These are phyloP conservation scores for Panthera uncia DNA, from an alignment of 2,113 vertebrate species.

Conservation along the genomic window DNA sequence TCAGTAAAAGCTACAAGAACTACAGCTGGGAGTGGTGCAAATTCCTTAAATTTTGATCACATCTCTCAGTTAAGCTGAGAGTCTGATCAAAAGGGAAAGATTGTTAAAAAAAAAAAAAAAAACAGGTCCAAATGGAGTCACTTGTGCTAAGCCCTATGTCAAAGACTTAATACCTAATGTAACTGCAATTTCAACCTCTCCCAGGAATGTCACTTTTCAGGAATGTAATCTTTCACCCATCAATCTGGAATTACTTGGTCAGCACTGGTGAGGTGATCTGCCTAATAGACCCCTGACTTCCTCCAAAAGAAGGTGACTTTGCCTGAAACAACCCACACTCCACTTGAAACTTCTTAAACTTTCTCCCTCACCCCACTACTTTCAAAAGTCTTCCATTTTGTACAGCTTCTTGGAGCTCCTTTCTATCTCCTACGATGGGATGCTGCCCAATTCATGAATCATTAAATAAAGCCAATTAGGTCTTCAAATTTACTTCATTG, in stretches of 20 bases:
- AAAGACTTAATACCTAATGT: background rate
- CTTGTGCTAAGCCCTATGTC: background rate
- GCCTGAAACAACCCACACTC: background rate
- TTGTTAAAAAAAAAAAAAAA: background rate
- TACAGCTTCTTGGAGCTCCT: background rate
- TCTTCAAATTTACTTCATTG: background rate
- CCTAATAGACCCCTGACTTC: background rate
- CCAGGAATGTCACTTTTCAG: background rate
- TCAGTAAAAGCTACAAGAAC: background rate
- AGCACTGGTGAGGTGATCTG: background rate
- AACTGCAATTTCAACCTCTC: background rate
- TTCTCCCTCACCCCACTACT: background rate
- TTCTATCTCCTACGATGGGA: background rate
- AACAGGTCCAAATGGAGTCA: background rate
- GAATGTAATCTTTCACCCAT: background rate
- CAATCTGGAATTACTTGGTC: background rate
- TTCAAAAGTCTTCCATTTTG: background rate
- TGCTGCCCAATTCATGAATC: background rate
- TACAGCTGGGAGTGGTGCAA: background rate
- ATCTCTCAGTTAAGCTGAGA: background rate
- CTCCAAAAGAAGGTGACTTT: background rate
- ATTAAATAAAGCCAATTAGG: background rate
- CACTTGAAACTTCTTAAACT: background rate
- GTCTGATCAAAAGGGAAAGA: background rate
- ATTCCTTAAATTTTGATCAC: background rate